A percentile compares a stretch with the other conserved stretches of the same genome.
Conservation (phyloP, 2,888 invertebrate genomes). For the Siphlonurus alternatus region DNA sequence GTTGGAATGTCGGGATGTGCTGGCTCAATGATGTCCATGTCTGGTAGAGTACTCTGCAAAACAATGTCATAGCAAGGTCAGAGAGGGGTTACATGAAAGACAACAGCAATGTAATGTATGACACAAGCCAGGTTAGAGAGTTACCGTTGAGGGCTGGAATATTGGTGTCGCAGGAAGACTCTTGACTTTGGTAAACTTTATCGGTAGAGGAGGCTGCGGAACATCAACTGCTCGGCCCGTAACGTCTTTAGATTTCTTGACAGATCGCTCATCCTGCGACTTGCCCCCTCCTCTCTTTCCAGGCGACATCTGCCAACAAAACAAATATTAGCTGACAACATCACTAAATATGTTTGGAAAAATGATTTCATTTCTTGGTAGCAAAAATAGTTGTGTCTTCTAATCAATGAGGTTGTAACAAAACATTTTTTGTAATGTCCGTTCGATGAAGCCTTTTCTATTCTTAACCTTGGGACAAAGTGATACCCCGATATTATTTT, state of each 20-base stretch:
- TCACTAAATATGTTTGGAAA: too few species aligned
- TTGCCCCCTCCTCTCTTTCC: slow-evolving; percentile 31
- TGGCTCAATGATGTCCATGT: slow-evolving; percentile 29
- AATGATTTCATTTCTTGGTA: too few species aligned
- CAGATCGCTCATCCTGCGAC: slow-evolving; percentile 34
- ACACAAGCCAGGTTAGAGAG: not conserved
- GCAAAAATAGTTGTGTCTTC: too few species aligned
- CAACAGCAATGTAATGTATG: not conserved
- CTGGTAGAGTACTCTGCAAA: slow-evolving; percentile 6
- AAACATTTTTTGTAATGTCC: too few species aligned
- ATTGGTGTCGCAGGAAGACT: slow-evolving; percentile 21
- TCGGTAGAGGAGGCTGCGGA: slow-evolving; percentile 21
- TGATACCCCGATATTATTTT: too few species aligned
- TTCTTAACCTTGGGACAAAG: too few species aligned
- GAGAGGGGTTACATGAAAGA: not conserved
- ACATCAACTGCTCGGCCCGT: slow-evolving; percentile 25
- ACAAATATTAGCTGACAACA: too few species aligned
- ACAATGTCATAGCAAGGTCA: not conserved
- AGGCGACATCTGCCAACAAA: slow-evolving; percentile 26
- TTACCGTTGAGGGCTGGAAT: not conserved
- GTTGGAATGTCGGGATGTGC: slow-evolving; percentile 48
- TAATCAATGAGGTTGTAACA: too few species aligned
- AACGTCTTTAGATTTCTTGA: slow-evolving; percentile 37
- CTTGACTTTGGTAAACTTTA: slow-evolving; percentile 33
- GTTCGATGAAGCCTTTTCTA: too few species aligned